phyloP scores from a whole-genome alignment of 2,888 invertebrate genomes.

The Neria commutata region DNA sequence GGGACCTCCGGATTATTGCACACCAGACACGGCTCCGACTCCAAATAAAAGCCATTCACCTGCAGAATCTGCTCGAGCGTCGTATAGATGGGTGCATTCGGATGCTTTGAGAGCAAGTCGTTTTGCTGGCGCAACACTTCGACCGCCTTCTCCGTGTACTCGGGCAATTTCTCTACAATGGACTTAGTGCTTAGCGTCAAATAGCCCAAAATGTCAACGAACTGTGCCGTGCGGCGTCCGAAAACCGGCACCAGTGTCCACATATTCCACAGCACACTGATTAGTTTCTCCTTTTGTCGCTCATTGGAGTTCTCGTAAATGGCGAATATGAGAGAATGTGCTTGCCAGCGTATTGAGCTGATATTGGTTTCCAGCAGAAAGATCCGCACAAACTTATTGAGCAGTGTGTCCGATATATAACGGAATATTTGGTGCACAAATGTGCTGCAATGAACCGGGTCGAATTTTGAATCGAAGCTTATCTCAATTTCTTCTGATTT shows the following conservation, averaged over 20 bases:
- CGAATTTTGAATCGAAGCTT: slow-evolving; percentile 67
- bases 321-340: slow-evolving; percentile 83
- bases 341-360: slow-evolving; percentile 93
- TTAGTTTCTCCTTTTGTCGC: slow-evolving; percentile 77
- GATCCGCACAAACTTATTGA: slow-evolving; percentile 78
- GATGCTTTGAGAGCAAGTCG: slow-evolving; percentile 85
- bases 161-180: slow-evolving; percentile 69
- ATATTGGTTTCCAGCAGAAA: slow-evolving; percentile 94
- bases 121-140: slow-evolving; percentile 88
- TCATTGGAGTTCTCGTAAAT: slow-evolving; percentile 84
- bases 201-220: slow-evolving; percentile 94
- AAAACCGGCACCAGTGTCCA: slow-evolving; percentile 91
- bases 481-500: slow-evolving; percentile 72
- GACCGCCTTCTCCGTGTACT: slow-evolving; percentile 86
- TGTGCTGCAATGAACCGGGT: slow-evolving; percentile 71
- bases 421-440: slow-evolving; percentile 75
- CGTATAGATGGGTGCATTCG: slow-evolving; percentile 92
- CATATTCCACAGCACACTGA: slow-evolving; percentile 86
- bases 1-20: slow-evolving; percentile 98
- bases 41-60: slow-evolving; percentile 93
- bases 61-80: slow-evolving; percentile 93
- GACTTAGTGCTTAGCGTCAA: slow-evolving; percentile 86
- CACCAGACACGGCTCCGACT: slow-evolving; percentile 96
- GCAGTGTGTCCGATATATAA: slow-evolving; percentile 64
- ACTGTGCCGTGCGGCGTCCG: slow-evolving; percentile 94